phyloP scores from a whole-genome alignment of 1,140 invertebrate species.

The Aethina tumida region DNA sequence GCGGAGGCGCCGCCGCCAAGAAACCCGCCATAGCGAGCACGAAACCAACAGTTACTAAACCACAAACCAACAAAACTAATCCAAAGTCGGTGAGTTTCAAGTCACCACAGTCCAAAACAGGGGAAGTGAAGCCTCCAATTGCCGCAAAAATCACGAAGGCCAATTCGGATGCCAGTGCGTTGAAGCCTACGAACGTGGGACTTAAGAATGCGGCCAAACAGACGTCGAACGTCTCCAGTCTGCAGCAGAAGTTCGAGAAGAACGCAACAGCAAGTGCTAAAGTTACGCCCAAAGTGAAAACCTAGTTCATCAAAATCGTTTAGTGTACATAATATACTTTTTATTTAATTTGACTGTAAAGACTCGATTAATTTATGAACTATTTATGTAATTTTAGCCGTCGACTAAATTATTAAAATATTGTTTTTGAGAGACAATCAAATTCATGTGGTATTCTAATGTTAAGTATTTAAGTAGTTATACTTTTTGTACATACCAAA shows the following conservation, averaged over 20 bases:
- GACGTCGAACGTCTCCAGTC: constrained; percentile 57
- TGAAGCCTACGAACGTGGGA: constrained; percentile 35
- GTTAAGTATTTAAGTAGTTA: constrained; percentile 17
- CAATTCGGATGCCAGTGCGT: constrained; percentile 24
- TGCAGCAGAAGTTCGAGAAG: constrained; percentile 63
- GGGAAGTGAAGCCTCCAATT: constrained; percentile 25
- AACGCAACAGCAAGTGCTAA: constrained; percentile 13
- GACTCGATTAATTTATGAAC: constrained; percentile 17
- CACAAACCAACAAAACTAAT: constrained; percentile 17
- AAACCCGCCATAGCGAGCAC: constrained; percentile 19
- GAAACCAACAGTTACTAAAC: constrained; percentile 23
- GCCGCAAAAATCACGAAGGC: constrained; percentile 25
- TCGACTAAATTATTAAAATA: constrained; percentile 3
- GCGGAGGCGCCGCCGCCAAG: constrained; percentile 28
- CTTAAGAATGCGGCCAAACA: constrained; percentile 39
- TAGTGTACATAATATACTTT: background rate
- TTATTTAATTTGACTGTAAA: constrained; percentile 13
- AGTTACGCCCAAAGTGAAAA: constrained; percentile 13
- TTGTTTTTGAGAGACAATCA: constrained; percentile 10
- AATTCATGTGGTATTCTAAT: constrained; percentile 5
- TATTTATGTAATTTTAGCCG: background rate
- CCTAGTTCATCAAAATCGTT: constrained; percentile 13
- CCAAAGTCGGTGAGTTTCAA: constrained; percentile 18
- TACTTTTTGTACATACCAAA: constrained; percentile 24
- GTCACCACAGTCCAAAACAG: constrained; percentile 26